A percentile compares a stretch with the other conserved stretches of the same genome.
Conservation (phyloP, 2,888 invertebrate species). For the Miltochrista miniata region DNA sequence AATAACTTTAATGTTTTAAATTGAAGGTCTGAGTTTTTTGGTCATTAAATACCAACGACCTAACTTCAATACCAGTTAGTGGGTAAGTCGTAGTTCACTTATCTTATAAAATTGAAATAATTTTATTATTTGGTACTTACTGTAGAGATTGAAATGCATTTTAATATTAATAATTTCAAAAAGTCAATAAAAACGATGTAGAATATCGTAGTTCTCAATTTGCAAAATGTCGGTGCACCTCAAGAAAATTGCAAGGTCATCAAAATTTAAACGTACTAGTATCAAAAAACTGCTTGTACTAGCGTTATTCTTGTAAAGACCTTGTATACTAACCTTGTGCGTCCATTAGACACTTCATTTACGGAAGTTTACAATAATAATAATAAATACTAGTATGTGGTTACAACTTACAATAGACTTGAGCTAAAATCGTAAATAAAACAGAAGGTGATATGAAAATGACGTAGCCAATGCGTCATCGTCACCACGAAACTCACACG, state of each 20-base stretch:
- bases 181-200: too few relatives aligned
- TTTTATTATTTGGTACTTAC: too few relatives aligned
- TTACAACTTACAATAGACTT: neutral
- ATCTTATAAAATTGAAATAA: too few relatives aligned
- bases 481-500: slow-evolving; percentile 5
- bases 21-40: neutral
- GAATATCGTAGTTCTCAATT: too few relatives aligned
- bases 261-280: neutral
- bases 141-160: too few relatives aligned
- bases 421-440: neutral
- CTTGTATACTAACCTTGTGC: slow-evolving; percentile 10
- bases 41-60: neutral
- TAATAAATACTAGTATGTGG: neutral
- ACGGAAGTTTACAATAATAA: slow-evolving; percentile 5
- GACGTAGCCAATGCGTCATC: slow-evolving; percentile 5
- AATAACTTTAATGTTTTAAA: neutral
- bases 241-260: slow-evolving; percentile 3
- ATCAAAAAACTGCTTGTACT: neutral
- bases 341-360: slow-evolving; percentile 6
- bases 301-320: slow-evolving; percentile 5
- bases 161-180: too few relatives aligned
- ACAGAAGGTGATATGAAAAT: neutral
- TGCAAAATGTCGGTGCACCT: neutral
- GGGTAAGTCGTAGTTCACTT: too few relatives aligned
- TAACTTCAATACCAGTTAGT: too few relatives aligned